Base-by-base conservation (phyloP, 2,888 invertebrate genomes). In the Allolobophora icterica region DNA sequence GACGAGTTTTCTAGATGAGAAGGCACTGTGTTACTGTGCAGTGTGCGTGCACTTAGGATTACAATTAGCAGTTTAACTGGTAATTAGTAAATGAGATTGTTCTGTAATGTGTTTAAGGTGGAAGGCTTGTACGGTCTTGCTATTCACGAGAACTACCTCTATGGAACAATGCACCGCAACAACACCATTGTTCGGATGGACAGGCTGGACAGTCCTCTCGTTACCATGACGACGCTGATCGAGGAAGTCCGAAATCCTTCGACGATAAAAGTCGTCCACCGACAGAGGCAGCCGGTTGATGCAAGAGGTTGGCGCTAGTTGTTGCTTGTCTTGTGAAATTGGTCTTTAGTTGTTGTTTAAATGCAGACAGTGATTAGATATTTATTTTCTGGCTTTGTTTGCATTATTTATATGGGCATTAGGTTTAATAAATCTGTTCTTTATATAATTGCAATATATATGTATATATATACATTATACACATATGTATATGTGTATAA, bases 261-360 rank as follows among this genome's bases (percentile, higher is more conserved):
- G 15, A 52, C 89, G 42, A 58, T 91, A 93, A 96, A 97, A 93
- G 96, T 97, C 90, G 97, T 97, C 95, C 98, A 98, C 96, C 96
- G 97, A 91, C 97, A 97, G 95, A 96, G 97, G 91, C 98, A 98
- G 95, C 98, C 98, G 24, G 96, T 96, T 94, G 96, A 97, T 97
- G 95, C 94, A 90, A 89, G 34, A 34, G 33, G 97, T 93, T 96
- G 96, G 92, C 19, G 33, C 5, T 71, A 0, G 71, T 71, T 71
- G 11, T 71, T 71, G 71, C 71, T n/a, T 71, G 21, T 52, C 24
- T 52, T 52, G 52, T 24, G 2, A 52, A 21, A 52, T 52, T 52
- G 71, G n/a, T 71, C 1, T 30, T n/a, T n/a, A 8, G 71, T 71
- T 71, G n/a, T 30, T 71, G 21, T 35, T 87, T 35, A 15, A 35